Conservation (phyloP, 2,888 invertebrate species). For the Nematopogon swammerdamellus region DNA sequence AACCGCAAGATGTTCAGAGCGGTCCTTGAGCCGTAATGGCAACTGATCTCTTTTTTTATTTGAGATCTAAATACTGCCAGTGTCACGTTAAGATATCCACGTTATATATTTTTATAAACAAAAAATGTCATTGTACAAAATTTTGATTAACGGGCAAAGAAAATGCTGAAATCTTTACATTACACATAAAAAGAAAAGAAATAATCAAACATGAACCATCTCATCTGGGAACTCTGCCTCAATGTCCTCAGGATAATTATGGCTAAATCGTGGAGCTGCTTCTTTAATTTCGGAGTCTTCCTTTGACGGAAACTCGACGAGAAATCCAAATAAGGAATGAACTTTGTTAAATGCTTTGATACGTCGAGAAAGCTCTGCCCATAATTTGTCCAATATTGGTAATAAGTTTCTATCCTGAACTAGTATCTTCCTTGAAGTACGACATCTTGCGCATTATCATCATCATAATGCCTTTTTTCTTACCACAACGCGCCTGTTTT, state of each 20-base stretch:
- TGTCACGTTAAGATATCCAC: too few species aligned
- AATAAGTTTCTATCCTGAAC: slow-evolving; percentile 6
- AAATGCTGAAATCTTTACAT: too few species aligned
- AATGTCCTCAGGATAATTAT: slow-evolving; percentile 5
- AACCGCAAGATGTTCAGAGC: too few species aligned
- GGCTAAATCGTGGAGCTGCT: slow-evolving; percentile 4
- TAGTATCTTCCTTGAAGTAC: slow-evolving; percentile 4
- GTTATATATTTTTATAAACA: too few species aligned
- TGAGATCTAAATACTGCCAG: too few species aligned
- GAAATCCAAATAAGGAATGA: slow-evolving; percentile 4
- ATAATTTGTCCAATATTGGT: slow-evolving; percentile 5
- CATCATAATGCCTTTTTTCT: slow-evolving; percentile 7
- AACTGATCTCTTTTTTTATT: too few species aligned
- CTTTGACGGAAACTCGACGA: slow-evolving; percentile 2
- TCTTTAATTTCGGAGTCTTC: slow-evolving; percentile 5
- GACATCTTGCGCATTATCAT: slow-evolving; percentile 5
- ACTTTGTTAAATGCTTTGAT: slow-evolving; percentile 4
- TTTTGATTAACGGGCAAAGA: too few species aligned
- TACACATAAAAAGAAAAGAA: too few species aligned
- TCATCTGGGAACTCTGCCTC: slow-evolving; percentile 4
- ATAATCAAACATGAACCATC: too few species aligned
- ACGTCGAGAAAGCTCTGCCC: slow-evolving; percentile 5
- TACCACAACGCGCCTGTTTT: not conserved
- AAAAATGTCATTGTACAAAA: too few species aligned
- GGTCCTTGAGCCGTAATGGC: too few species aligned